Evolutionary conservation across 2,113 vertebrate species (phyloP).

Genomic region (Apteryx owenii): DNA sequence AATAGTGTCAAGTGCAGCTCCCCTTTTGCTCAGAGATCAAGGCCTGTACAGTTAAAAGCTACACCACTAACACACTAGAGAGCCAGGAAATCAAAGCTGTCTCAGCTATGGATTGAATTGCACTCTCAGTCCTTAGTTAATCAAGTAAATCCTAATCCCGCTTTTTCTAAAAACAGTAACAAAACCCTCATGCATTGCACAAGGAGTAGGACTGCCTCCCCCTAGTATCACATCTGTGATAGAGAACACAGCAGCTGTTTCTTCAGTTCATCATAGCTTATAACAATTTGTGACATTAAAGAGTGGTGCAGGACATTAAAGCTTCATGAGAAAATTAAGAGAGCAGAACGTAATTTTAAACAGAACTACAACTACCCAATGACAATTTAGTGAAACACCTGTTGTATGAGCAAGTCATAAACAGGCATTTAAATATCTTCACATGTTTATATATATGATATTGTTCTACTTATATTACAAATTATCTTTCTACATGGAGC

Average conservation of each 20-base stretch:
- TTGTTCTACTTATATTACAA: background rate
- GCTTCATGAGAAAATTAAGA: background rate
- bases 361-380: background rate
- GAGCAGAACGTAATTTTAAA: background rate
- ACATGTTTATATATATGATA: background rate
- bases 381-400: background rate
- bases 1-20: background rate
- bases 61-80: background rate
- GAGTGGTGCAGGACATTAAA: background rate
- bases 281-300: background rate
- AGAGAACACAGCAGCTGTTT: background rate
- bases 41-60: background rate
- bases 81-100: background rate
- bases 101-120: background rate
- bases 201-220: background rate
- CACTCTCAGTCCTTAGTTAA: background rate
- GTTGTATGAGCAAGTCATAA: background rate
- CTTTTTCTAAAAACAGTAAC: background rate
- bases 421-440: background rate
- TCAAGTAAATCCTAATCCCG: background rate
- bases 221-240: background rate
- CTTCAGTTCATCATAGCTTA: background rate
- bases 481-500: background rate
- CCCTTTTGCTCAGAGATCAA: background rate
- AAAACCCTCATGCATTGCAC: background rate